Conservation (phyloP, 2,797 vertebrate genomes). For the Lophotriccus pileatus region DNA sequence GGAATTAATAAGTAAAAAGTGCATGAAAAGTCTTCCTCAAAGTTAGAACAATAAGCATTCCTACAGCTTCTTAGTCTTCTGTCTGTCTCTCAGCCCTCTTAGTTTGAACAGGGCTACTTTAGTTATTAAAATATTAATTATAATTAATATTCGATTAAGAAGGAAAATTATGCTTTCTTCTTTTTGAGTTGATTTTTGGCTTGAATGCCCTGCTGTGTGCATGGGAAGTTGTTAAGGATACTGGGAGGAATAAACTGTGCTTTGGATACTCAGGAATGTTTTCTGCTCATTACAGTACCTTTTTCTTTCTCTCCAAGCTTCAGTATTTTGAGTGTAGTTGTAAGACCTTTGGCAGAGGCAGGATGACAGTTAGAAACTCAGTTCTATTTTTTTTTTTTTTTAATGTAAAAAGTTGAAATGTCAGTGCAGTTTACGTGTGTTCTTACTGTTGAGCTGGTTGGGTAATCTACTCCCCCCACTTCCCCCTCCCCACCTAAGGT, state of each 20-base stretch:
- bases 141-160: constrained; percentile 16
- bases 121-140: too few relatives aligned
- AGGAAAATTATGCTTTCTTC: not conserved
- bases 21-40: not conserved
- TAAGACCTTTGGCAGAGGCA: not conserved
- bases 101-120: not conserved
- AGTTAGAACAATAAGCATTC: constrained; percentile 2
- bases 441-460: not conserved
- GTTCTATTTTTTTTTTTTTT: not conserved
- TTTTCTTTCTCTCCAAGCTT: not conserved
- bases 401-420: not conserved
- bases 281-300: not conserved
- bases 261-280: not conserved
- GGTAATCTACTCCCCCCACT: not conserved
- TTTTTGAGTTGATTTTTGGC: not conserved
- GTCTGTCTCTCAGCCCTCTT: not conserved
- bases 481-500: not conserved
- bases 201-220: not conserved
- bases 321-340: not conserved
- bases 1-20: constrained; percentile 50
- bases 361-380: not conserved
- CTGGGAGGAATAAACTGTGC: not conserved
- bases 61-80: not conserved
- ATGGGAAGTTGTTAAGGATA: not conserved
- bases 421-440: not conserved